Conservation (phyloP, 2,888 invertebrate species). For the Acanthosepion esculentum region DNA sequence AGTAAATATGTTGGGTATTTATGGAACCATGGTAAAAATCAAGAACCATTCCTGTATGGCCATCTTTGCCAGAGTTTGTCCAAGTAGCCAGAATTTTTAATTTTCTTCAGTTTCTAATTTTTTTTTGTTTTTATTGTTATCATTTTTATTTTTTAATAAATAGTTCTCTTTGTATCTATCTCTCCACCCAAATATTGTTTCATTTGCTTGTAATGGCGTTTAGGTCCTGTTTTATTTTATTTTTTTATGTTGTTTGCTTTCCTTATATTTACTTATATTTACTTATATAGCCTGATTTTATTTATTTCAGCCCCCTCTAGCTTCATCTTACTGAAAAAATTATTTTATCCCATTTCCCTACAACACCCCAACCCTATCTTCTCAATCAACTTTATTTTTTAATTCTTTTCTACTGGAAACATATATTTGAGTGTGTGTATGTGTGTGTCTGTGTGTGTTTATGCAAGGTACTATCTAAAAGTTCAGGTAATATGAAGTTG, state of each 20-base stretch:
- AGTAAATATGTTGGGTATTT: no score
- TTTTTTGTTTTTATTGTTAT: neutral
- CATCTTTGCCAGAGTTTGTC: no score
- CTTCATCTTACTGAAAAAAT: neutral
- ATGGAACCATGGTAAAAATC: no score
- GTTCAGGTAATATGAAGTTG: no score
- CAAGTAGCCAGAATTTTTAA: no score
- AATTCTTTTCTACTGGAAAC: neutral
- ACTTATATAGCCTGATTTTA: neutral
- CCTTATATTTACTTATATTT: neutral
- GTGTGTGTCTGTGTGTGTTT: no score
- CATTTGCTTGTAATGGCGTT: neutral
- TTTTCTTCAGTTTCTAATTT: neutral
- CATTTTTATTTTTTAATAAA: neutral
- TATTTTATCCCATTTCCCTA: neutral
- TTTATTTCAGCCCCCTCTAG: slow-evolving; percentile 22
- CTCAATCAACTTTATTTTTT: neutral
- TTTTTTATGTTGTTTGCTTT: neutral
- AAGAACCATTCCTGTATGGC: no score
- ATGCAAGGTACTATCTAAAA: no score
- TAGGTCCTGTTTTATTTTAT: neutral
- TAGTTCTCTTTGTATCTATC: neutral
- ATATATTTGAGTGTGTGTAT: no score
- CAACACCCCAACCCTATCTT: neutral
- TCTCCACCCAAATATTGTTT: neutral